Evolutionary conservation across 2,113 vertebrate species (phyloP), one percentile per base, ranked within the genome.

Genomic region (Polypterus bichir): DNA sequence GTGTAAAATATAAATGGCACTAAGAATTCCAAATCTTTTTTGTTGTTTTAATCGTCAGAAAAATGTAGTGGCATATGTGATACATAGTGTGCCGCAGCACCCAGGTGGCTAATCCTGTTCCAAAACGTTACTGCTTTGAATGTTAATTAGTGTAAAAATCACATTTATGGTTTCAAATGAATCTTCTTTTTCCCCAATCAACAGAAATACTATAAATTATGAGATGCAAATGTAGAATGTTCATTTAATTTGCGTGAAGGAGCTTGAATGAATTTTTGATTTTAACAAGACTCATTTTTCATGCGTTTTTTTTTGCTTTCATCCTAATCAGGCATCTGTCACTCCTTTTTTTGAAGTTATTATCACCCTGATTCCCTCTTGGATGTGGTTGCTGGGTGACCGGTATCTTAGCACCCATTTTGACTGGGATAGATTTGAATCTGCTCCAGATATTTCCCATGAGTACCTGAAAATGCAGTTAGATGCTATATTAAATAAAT

Each of bases 251-350:
- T 93, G 86, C 87, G 90, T 91, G 87, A 92, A 96, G 92, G 88
- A 90, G 87, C 87, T 91, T 91, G 91, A 92, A 91, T 89, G 89
- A 90, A 91, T 92, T 91, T 91, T 88, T 89, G 83, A 93, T 89
- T 92, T 90, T 91, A 94, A 94, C 92, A 91, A 91, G 89, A 90
- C 81, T 93, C 83, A 86, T 92, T 92, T 92, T 91, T 89, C 87
- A 89, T 89, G 87, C 83, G 73, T 83, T 86, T 87, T 86, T 66
- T 55, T 65, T 85, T 88, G 27, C 89, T 87, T 91, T 91, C 88
- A 91, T 91, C 91, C 92, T 96, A 95, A 97, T 97, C 94, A 97
- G 92, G 91, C 93, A 97, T 98, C 93, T 96, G 94, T 94, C 92
- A 93, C 93, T 96, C 91, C 91, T 78, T 83, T 97, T 91, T 97